Conservation (phyloP, 2,888 invertebrate species). For the Adineta ricciae region DNA sequence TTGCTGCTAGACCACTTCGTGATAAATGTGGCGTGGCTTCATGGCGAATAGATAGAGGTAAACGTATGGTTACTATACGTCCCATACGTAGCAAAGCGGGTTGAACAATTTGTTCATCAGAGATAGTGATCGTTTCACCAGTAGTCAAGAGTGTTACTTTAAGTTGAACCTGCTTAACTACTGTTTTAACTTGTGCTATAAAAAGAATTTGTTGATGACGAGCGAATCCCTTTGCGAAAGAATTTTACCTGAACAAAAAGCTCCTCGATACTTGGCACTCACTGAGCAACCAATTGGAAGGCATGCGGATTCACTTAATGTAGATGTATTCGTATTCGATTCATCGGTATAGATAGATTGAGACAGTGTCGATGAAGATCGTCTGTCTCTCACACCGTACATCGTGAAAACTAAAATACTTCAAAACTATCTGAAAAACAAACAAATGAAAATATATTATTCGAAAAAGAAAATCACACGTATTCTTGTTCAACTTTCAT, state of each 20-base stretch:
- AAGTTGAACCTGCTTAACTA: conserved; percentile 81
- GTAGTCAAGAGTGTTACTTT: conserved; percentile 57
- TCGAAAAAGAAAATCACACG: background rate
- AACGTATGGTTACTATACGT: conserved; percentile 1
- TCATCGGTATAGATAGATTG: background rate
- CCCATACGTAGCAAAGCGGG: conserved; percentile 1
- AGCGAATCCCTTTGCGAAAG: background rate
- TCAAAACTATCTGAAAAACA: background rate
- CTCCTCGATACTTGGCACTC: conserved; percentile 98
- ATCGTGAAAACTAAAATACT: background rate
- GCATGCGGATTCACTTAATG: conserved; percentile 50
- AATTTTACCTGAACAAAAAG: conserved; percentile 64
- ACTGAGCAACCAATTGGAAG: conserved; percentile 93
- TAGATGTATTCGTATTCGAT: background rate
- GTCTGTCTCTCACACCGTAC: background rate
- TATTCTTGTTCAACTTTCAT: background rate
- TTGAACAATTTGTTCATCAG: background rate
- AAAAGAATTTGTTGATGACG: background rate
- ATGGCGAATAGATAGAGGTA: background rate
- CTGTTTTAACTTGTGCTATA: conserved; percentile 91
- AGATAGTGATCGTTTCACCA: conserved; percentile 18
- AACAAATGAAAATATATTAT: background rate
- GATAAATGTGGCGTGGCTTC: conserved; percentile 42
- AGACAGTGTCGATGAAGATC: background rate
- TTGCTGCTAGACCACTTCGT: conserved; percentile 53